phyloP scores from a whole-genome alignment of 2,797 vertebrate genomes.

The Halcyon smyrnensis region DNA sequence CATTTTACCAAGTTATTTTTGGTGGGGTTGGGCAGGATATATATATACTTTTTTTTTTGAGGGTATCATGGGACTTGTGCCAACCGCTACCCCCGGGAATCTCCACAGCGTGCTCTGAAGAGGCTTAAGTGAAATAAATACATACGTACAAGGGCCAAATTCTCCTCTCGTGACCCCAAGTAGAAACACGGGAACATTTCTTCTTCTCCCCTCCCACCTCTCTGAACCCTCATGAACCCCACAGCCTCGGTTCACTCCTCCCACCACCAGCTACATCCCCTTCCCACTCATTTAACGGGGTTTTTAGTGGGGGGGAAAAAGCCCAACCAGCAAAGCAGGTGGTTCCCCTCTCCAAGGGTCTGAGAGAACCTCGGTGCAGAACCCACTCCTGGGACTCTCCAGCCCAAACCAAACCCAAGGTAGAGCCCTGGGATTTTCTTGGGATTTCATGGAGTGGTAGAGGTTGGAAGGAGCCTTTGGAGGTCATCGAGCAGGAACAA shows the following conservation, averaged over 20 bases:
- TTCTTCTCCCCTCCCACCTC: accelerated
- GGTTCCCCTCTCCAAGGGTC: neutral
- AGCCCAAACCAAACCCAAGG: neutral
- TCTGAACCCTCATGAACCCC: neutral
- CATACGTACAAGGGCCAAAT: neutral
- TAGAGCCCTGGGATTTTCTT: neutral
- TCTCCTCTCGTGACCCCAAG: slow-evolving; percentile 9
- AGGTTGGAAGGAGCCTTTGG: no score
- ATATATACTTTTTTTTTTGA: neutral
- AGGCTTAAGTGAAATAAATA: neutral
- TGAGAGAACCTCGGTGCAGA: neutral
- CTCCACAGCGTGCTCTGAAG: neutral
- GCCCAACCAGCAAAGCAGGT: neutral
- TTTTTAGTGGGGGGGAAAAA: neutral
- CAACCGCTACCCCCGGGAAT: neutral
- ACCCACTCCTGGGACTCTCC: neutral
- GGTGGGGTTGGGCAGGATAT: neutral
- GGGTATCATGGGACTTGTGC: neutral
- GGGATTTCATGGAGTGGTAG: no score
- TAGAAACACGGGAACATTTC: accelerated
- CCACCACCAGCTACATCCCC: accelerated
- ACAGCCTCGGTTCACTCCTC: neutral
- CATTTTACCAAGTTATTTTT: slow-evolving; percentile 33
- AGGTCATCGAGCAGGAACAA: no score
- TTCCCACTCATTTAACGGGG: accelerated